phyloP scores from a whole-genome alignment of 2,113 vertebrate genomes.

The Pituophis catenifer region DNA sequence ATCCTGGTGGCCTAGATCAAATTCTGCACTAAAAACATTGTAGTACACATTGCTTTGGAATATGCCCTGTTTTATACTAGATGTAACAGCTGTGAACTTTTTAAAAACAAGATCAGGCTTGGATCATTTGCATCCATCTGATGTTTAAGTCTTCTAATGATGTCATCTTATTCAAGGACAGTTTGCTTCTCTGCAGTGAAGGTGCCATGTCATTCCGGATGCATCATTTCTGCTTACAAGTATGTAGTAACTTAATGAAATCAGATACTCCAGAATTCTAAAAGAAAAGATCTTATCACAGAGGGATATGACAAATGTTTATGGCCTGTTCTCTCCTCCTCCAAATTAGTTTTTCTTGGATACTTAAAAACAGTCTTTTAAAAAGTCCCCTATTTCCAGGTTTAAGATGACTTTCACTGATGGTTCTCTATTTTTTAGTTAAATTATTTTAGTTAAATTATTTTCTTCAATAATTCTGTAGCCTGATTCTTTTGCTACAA shows the following conservation, averaged over 20 bases:
- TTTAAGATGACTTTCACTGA: background rate
- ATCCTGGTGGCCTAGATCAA: background rate
- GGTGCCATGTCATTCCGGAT: slow-evolving; percentile 23
- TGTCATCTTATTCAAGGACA: background rate
- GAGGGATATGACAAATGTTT: background rate
- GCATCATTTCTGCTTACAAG: background rate
- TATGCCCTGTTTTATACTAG: background rate
- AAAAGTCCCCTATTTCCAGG: background rate
- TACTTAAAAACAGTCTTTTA: background rate
- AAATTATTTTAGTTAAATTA: background rate
- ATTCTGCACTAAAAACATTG: too few species aligned
- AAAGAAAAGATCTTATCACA: background rate
- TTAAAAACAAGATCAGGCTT: background rate
- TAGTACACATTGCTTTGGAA: background rate
- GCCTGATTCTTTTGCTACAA: background rate
- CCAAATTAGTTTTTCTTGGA: background rate
- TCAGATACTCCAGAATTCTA: background rate
- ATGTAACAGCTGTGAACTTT: background rate
- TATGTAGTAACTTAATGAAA: background rate
- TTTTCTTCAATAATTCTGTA: background rate
- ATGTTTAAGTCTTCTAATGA: background rate
- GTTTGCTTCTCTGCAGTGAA: slow-evolving; percentile 19
- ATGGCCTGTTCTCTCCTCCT: background rate
- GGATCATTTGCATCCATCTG: background rate
- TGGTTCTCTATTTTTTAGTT: background rate